These are phyloP conservation scores for Drosophila neocordata DNA, from an alignment of 1,140 invertebrate species.

Conservation along the genomic window DNA sequence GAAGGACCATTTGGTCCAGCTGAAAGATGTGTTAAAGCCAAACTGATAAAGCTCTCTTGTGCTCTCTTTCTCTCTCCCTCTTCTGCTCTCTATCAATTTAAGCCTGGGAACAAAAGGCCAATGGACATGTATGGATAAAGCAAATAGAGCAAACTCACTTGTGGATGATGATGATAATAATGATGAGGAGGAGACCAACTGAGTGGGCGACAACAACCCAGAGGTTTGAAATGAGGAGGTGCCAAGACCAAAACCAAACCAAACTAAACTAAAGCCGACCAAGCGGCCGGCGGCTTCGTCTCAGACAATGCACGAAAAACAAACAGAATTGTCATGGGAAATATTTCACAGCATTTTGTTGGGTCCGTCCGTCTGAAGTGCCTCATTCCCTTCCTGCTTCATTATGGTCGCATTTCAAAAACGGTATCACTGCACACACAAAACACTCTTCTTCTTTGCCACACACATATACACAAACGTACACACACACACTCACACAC, in stretches of 20 bases:
- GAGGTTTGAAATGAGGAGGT: constrained; percentile 38
- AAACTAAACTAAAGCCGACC: neutral
- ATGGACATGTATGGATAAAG: constrained; percentile 63
- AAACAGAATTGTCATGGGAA: constrained; percentile 81
- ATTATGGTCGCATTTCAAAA: constrained; percentile 61
- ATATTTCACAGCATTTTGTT: constrained; percentile 64
- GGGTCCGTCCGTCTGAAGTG: constrained; percentile 27
- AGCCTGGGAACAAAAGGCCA: constrained; percentile 58
- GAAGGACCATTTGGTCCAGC: constrained; percentile 33
- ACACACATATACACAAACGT: constrained; percentile 61
- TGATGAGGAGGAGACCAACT: constrained; percentile 25
- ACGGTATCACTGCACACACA: constrained; percentile 73
- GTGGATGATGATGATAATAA: constrained; percentile 14
- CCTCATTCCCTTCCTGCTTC: constrained; percentile 12
- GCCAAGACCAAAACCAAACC: constrained; percentile 40
- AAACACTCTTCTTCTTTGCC: constrained; percentile 63
- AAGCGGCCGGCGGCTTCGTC: constrained; percentile 17
- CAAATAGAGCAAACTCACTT: constrained; percentile 64
- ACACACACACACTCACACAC: constrained; percentile 53
- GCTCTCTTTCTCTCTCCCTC: neutral
- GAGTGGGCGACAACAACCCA: constrained; percentile 66
- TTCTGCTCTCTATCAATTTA: neutral
- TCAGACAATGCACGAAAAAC: constrained; percentile 78
- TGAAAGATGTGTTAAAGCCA: constrained; percentile 43
- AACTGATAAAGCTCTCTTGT: neutral